Percentiles rank a stretch among this genome's conserved stretches.
Conservation (phyloP, 2,797 vertebrate genomes). For the Megaceryle alcyon region DNA sequence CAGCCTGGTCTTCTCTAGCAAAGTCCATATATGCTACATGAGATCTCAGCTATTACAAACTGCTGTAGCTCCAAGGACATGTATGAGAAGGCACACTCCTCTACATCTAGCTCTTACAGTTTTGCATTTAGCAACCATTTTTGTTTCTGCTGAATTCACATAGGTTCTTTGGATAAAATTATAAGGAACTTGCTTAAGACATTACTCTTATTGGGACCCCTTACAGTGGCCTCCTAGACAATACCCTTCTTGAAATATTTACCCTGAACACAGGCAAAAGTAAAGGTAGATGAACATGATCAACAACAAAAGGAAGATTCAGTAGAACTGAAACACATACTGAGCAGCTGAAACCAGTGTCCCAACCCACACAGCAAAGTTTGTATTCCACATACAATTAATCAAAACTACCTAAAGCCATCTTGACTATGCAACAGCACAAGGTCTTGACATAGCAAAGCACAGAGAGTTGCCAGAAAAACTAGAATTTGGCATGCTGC, state of each 20-base stretch:
- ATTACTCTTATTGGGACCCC: background rate
- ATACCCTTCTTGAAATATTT: background rate
- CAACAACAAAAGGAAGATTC: background rate
- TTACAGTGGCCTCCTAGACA: background rate
- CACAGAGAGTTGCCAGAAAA: background rate
- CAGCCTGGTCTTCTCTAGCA: background rate
- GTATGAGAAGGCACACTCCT: background rate
- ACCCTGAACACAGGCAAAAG: background rate
- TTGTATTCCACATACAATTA: background rate
- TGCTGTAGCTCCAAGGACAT: background rate
- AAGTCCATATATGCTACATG: background rate
- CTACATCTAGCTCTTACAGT: background rate
- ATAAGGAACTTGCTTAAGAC: background rate
- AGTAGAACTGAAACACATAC: background rate
- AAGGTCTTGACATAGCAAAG: background rate
- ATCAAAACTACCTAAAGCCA: background rate
- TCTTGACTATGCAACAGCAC: background rate
- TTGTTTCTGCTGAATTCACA: background rate
- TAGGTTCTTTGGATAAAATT: background rate
- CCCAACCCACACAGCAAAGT: background rate
- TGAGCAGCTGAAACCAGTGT: background rate
- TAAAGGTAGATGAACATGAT: background rate
- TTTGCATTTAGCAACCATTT: background rate
- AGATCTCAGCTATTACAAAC: background rate
- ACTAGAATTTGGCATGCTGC: background rate